These are phyloP conservation scores for Dermochelys coriacea DNA, from an alignment of 2,797 vertebrate genomes.

Conservation along the genomic window DNA sequence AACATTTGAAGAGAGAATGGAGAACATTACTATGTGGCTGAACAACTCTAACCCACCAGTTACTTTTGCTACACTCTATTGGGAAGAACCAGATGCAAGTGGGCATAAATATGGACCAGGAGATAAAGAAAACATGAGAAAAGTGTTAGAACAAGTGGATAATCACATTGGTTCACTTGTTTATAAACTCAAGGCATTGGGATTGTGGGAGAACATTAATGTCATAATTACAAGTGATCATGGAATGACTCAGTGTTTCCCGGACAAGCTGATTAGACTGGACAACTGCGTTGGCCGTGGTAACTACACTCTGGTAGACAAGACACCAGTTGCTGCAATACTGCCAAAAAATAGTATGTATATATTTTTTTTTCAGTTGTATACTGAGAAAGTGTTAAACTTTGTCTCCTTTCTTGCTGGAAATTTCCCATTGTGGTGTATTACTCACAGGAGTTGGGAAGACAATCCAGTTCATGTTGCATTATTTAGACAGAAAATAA, in stretches of 20 bases:
- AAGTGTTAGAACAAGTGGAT: conserved; percentile 88
- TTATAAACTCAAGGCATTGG: conserved; percentile 81
- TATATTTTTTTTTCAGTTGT: not conserved
- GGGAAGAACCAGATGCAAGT: conserved; percentile 92
- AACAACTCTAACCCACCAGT: conserved; percentile 80
- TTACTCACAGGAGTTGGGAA: not conserved
- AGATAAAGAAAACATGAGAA: conserved; percentile 84
- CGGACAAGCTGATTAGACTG: conserved; percentile 86
- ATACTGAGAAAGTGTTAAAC: not conserved
- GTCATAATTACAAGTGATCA: conserved; percentile 95
- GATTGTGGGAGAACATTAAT: conserved; percentile 92
- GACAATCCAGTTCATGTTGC: not conserved
- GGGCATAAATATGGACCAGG: conserved; percentile 92
- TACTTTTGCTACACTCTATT: conserved; percentile 91
- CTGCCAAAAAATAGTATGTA: conserved; percentile 86
- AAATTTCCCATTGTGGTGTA: fast-evolving
- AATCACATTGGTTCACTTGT: conserved; percentile 86
- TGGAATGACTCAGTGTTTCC: conserved; percentile 93
- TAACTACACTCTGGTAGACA: conserved; percentile 88
- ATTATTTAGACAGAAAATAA: not conserved
- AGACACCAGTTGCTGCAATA: conserved; percentile 87
- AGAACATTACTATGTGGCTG: conserved; percentile 86
- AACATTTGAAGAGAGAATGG: conserved; percentile 84
- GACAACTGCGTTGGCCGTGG: conserved; percentile 83
- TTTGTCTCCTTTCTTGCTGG: not conserved